phyloP scores from a whole-genome alignment of 2,113 vertebrate species.

The Columba livia region DNA sequence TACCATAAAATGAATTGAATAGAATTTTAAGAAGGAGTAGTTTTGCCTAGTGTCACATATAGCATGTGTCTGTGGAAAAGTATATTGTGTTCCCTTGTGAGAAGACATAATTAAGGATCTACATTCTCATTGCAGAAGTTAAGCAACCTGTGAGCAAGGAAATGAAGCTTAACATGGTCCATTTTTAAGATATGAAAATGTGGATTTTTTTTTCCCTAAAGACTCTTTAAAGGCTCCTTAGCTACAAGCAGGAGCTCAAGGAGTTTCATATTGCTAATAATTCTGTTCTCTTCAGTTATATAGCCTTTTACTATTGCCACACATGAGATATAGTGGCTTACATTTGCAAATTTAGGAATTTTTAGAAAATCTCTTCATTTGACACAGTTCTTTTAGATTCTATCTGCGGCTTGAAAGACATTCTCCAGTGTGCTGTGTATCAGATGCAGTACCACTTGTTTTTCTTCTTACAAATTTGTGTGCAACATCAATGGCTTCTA shows the following conservation, averaged over 20 bases:
- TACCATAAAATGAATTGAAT: neutral
- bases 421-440: neutral
- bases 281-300: neutral
- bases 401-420: neutral
- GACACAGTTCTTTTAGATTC: neutral
- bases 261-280: neutral
- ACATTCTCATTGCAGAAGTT: neutral
- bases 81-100: neutral
- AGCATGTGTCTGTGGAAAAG: neutral
- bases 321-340: neutral
- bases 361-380: neutral
- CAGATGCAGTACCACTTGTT: neutral
- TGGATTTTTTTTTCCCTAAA: neutral
- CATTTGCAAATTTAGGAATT: neutral
- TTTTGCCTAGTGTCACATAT: neutral
- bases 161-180: neutral
- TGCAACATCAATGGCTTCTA: neutral
- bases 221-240: neutral
- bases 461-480: neutral
- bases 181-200: neutral
- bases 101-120: neutral
- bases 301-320: neutral
- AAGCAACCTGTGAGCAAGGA: neutral
- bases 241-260: neutral
- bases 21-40: neutral